Evolutionary conservation across 1,140 invertebrate genomes (phyloP), one percentile per base, ranked within the genome.

Genomic region (Campoletis sonorensis): DNA sequence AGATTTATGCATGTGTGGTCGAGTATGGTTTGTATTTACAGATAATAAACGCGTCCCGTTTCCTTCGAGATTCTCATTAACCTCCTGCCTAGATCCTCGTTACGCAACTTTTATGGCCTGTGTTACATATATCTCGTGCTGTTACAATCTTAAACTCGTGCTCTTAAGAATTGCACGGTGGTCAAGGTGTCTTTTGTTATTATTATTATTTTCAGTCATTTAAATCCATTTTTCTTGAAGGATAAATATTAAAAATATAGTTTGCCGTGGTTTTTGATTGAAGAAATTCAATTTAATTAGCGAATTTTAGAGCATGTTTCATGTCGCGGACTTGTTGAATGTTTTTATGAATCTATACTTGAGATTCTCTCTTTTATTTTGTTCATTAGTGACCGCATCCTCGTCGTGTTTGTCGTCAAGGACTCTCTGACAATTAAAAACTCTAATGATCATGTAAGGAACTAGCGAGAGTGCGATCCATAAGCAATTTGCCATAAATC

Each of bases 11-110:
- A 13, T 45, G 40, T 45, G 8, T 45, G 40, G 40, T 45, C 8
- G 40, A 45, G 40, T 45, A 26, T 13, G 18, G 54, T 58, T 58
- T 13, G 54, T 18, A 58, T 58, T 23, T 58, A 4, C 54, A 23
- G 54, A 58, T 58, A 58, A 58, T 23, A 23, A 33, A 33, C 27
- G 68, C 30, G 68, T 71, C 27, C 27, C 68, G 30, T 71, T 71
- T 58, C 21, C 68, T 37, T 71, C 13, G 30, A 40, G 68, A 71
- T 37, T 71, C 33, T 71, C 33, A 68, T 68, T 68, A 68, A 45
- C 40, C 40, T 45, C 64, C 64, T 68, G 64, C 26, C 64, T 68
- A 68, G 64, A 68, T 71, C 33, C 68, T 71, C 68, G 33, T 71
- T 71, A 71, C 64, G 64, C 64, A 71, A 71, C 16, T n/a, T 71